A percentile compares a stretch with the other conserved stretches of the same genome.
phyloP scores from a whole-genome alignment of 2,888 invertebrate species.

The Oxytorus armatus region DNA sequence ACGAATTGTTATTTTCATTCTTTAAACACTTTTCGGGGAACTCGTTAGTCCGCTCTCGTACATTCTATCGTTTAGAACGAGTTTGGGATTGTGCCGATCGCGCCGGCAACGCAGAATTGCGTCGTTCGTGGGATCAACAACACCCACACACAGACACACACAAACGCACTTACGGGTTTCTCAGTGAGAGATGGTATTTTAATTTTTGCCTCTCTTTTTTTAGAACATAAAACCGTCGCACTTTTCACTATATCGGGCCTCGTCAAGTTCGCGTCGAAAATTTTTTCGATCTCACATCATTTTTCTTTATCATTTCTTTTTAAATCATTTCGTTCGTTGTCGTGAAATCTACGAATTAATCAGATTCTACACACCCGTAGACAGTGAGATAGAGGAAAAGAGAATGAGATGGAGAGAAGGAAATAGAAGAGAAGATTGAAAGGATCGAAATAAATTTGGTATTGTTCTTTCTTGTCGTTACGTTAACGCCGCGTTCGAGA shows the following conservation, averaged over 20 bases:
- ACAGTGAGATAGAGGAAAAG: not conserved
- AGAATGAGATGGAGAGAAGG: not conserved
- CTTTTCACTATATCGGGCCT: not conserved
- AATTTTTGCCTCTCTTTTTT: constrained; percentile 26
- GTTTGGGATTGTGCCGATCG: constrained; percentile 3
- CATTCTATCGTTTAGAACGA: not conserved
- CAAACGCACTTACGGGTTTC: constrained; percentile 9
- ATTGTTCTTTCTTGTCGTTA: not conserved
- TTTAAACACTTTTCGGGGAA: not conserved
- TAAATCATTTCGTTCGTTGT: not conserved
- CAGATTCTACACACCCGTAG: not conserved
- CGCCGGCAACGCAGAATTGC: constrained; percentile 47
- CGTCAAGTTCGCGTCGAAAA: not conserved
- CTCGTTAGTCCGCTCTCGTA: too few species aligned
- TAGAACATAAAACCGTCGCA: constrained; percentile 17
- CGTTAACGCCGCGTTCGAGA: not conserved
- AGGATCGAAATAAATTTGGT: not conserved
- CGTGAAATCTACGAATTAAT: too few species aligned
- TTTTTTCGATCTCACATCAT: not conserved
- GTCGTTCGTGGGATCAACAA: constrained; percentile 47
- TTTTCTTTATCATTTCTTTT: not conserved
- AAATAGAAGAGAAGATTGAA: not conserved
- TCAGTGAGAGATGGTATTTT: constrained; percentile 12
- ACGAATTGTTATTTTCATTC: constrained; percentile 1
- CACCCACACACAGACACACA: constrained; percentile 30